Evolutionary conservation across 2,113 vertebrate genomes (phyloP).

Genomic region (Xenotilapia flavipinnis): DNA sequence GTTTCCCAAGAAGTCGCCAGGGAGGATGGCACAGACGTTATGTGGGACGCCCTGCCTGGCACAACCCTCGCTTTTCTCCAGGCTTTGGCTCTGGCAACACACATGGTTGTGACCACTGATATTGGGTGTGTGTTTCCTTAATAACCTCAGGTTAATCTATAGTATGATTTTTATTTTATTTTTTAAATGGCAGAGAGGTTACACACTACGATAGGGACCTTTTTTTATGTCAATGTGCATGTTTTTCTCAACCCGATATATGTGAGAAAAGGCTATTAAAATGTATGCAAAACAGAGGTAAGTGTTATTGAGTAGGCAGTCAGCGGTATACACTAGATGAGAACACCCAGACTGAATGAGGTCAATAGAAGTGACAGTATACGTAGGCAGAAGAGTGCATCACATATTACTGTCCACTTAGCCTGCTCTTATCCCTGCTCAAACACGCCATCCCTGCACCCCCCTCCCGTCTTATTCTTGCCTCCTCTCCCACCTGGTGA

Average conservation of each 20-base stretch:
- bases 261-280: neutral
- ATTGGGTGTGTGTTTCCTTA: neutral
- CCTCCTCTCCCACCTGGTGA: neutral
- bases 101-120: neutral
- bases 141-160: neutral
- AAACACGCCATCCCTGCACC: neutral
- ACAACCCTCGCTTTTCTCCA: neutral
- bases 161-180: neutral
- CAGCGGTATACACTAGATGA: conserved; percentile 1
- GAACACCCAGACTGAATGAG: conserved; percentile 53
- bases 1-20: neutral
- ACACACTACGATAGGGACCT: neutral
- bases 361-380: conserved; percentile 28
- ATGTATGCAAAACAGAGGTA: neutral
- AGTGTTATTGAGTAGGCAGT: conserved; percentile 11
- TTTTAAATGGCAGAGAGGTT: neutral
- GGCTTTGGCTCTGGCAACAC: neutral
- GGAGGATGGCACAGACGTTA: neutral
- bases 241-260: neutral
- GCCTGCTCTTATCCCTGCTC: conserved; percentile 1
- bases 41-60: neutral
- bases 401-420: conserved; percentile 47
- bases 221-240: neutral
- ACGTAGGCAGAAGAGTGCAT: conserved; percentile 32
- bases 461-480: neutral